Evolutionary conservation across 2,113 vertebrate species (phyloP).

Genomic region (Neogale vison): DNA sequence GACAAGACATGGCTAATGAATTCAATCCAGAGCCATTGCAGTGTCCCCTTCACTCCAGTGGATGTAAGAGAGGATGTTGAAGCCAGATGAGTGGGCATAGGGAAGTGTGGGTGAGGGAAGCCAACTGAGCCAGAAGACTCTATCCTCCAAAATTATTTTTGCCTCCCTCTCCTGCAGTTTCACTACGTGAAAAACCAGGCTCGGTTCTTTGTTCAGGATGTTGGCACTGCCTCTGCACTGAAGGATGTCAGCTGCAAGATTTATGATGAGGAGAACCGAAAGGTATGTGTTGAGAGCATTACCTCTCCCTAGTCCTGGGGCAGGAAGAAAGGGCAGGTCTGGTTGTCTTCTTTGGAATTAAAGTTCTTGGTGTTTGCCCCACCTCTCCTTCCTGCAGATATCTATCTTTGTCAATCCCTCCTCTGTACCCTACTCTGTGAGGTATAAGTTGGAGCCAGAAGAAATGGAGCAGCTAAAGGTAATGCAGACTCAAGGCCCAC

Average conservation of each 20-base stretch:
- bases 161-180: constrained; percentile 86
- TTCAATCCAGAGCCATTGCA: constrained; percentile 85
- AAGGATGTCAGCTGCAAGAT: constrained; percentile 86
- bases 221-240: constrained; percentile 83
- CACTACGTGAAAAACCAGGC: constrained; percentile 83
- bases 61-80: constrained; percentile 82
- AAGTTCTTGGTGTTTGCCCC: not conserved
- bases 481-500: not conserved
- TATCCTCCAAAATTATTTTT: constrained; percentile 26
- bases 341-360: not conserved
- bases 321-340: not conserved
- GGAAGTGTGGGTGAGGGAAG: not conserved
- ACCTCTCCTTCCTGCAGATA: constrained; percentile 63
- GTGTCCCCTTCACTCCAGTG: constrained; percentile 84
- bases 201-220: constrained; percentile 88
- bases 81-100: not conserved
- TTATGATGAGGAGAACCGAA: constrained; percentile 84
- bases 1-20: constrained; percentile 88
- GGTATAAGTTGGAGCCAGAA: constrained; percentile 55
- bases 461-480: constrained; percentile 80
- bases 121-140: not conserved
- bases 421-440: not conserved
- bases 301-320: not conserved
- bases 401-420: constrained; percentile 50
- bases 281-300: constrained; percentile 43